Base-by-base conservation (phyloP, 1,140 invertebrate species). In the Artemia franciscana region DNA sequence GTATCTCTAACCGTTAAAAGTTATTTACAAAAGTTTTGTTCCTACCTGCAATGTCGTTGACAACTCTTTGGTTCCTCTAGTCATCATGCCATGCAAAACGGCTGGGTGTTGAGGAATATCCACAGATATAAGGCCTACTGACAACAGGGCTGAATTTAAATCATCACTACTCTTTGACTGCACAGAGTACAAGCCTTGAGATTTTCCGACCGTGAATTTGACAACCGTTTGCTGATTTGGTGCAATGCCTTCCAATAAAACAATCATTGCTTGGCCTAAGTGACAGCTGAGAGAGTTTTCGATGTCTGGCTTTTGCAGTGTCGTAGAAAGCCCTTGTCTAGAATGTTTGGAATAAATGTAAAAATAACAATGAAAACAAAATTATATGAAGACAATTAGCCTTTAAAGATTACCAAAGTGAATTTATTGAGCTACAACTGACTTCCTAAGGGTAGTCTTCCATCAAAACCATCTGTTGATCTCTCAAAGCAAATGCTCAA, bases 51-150 rank as follows among this genome's bases (percentile, higher is more conserved):
- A 71, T 1, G 89, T 92, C n/a, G 85, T 89, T 12, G 87, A 91
- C 3, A 97, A 76, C 70, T 94, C 88, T 68, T 91, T 87, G 61
- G 88, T 91, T 56, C 90, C 88, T 67, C 92, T 78, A 0, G 91
- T 92, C 82, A 97, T 91, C 88, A 97, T 94, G 59, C 90, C 90
- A 72, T 97, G 93, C 60, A 97, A 75, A 26, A 88, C 90, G 0
- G 95, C 89, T 0, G 93, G 92, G 77, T 96, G 92, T 71, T 96
- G 91, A 2, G 93, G 93, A 69, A 97, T 92, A 71, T 95, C 89
- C 59, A 96, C 84, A 66, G 88, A 83, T 0, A 96, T 85, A 27
- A 85, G 82, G 0, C 91, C 91, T 58, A 96, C 80, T 4, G 86
- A 89, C 0, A 92, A 71, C 59, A 95, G 75, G 7, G 85, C 88